Base-by-base conservation (phyloP, 35 echinoderm and acorn worm genomes). In the Antedon bifida region DNA sequence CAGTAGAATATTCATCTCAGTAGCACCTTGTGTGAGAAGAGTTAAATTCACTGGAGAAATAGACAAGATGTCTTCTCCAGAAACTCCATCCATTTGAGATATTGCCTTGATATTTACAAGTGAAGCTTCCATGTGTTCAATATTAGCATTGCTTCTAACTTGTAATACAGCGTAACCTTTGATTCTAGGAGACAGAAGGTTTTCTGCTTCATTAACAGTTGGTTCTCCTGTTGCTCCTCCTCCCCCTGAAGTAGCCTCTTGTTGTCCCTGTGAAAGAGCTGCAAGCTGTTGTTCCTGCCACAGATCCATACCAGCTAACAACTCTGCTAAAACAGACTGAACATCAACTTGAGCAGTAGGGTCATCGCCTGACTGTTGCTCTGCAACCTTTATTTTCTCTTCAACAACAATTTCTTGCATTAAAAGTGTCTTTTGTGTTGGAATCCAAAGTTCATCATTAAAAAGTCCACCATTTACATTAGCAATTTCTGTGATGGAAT, bases 81-180 rank as follows among this genome's bases (percentile, higher is more conserved):
- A 81, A 34, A 92, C 86, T 16, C 51, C 51, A 73, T 87, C 83
- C 77, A 92, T 82, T 34, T 88, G 46, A 38, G 80, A 75, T 35
- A 92, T 31, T 33, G 82, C 82, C 30, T 84, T 84, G 74, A 86
- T 92, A 46, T 75, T 92, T 16, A 92, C 39, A 9, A 92, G 76
- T 14, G 90, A 82, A 79, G 83, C 78, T 42, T 92, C 86, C 8
- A 92, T 88, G 78, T 84, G 77, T 39, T 92, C 90, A 9, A 92
- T 31, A 77, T 88, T 92, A 33, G 90, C 82, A 46, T 92, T 84
- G 34, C 81, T 79, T n/a, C 90, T 82, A 14, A 92, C 90, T 81
- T 92, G 86, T 10, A 92, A 32, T 29, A 92, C 90, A 36, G 86
- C 90, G 56, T 84, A 87, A 46, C 90, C 90, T 56, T 92, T 83